These are phyloP conservation scores for Hypomecis atomaria DNA, from an alignment of 2,888 invertebrate genomes.

Conservation along the genomic window DNA sequence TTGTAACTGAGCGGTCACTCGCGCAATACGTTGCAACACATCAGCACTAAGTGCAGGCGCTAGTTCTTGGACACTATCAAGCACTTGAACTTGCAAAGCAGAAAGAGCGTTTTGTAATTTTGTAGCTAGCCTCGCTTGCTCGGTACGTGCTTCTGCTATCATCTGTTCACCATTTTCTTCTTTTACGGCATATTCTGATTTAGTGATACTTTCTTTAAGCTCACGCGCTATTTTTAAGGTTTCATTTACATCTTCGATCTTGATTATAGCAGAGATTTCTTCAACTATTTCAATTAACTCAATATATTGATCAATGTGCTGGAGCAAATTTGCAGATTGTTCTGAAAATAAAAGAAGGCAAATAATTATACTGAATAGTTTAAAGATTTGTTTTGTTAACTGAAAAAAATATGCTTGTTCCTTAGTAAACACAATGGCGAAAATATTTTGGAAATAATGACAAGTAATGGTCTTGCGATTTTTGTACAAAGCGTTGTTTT, in stretches of 20 bases:
- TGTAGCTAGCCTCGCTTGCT: constrained; percentile 55
- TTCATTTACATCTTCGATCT: constrained; percentile 60
- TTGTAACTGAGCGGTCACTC: constrained; percentile 61
- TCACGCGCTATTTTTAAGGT: constrained; percentile 62
- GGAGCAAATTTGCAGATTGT: constrained; percentile 52
- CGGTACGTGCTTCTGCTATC: constrained; percentile 32
- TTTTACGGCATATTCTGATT: constrained; percentile 39
- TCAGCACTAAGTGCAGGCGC: constrained; percentile 50
- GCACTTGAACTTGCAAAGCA: constrained; percentile 57
- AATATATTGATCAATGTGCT: constrained; percentile 68
- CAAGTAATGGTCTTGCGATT: not conserved
- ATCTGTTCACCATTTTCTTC: constrained; percentile 33
- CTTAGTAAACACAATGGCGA: not conserved
- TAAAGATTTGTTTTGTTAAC: too few relatives aligned
- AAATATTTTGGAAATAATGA: constrained; percentile 4
- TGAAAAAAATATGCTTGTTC: not conserved
- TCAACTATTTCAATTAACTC: constrained; percentile 69
- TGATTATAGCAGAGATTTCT: constrained; percentile 63
- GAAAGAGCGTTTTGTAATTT: constrained; percentile 61
- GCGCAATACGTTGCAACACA: constrained; percentile 55
- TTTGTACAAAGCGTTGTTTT: constrained; percentile 50
- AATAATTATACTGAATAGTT: not conserved
- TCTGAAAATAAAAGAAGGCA: constrained; percentile 53
- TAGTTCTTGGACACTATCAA: constrained; percentile 58
- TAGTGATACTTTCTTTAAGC: constrained; percentile 56